Evolutionary conservation across 2,113 vertebrate species (phyloP).

Genomic region (Nibea coibor): DNA sequence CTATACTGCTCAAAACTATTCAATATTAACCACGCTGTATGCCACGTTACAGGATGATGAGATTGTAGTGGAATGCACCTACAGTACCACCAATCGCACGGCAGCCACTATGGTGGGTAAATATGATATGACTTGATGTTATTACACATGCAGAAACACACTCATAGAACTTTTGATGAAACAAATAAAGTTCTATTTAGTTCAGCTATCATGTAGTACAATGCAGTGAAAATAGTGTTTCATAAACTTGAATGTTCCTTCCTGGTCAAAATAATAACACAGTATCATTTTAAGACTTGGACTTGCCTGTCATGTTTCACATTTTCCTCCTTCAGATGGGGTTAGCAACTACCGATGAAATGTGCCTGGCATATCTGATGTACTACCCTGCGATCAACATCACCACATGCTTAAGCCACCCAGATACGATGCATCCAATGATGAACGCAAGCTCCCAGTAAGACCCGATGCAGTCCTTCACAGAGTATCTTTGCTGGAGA

Average conservation of each 20-base stretch:
- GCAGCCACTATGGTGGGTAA: constrained; percentile 60
- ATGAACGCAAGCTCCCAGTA: constrained; percentile 45
- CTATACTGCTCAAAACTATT: neutral
- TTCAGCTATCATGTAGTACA: neutral
- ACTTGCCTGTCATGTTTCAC: neutral
- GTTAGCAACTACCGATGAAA: constrained; percentile 84
- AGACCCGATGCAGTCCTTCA: constrained; percentile 1
- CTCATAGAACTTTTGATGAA: too few relatives aligned
- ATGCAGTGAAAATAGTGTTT: neutral
- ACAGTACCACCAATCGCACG: constrained; percentile 67
- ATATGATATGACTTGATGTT: neutral
- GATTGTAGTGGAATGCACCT: constrained; percentile 81
- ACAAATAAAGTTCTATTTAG: too few relatives aligned
- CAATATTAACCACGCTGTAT: too few relatives aligned
- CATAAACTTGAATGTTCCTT: neutral
- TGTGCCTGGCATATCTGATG: constrained; percentile 88
- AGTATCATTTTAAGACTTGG: neutral
- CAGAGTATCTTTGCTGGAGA: too few relatives aligned
- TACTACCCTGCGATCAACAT: constrained; percentile 86
- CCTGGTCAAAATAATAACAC: neutral
- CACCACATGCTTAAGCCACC: constrained; percentile 79
- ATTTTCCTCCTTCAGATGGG: constrained; percentile 80
- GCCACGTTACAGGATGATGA: constrained; percentile 73
- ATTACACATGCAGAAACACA: neutral
- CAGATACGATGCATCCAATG: constrained; percentile 65